Percentiles rank a stretch among this genome's conserved stretches.
Evolutionary conservation across 2,888 invertebrate genomes (phyloP).

Genomic region (Cheilosia soror): DNA sequence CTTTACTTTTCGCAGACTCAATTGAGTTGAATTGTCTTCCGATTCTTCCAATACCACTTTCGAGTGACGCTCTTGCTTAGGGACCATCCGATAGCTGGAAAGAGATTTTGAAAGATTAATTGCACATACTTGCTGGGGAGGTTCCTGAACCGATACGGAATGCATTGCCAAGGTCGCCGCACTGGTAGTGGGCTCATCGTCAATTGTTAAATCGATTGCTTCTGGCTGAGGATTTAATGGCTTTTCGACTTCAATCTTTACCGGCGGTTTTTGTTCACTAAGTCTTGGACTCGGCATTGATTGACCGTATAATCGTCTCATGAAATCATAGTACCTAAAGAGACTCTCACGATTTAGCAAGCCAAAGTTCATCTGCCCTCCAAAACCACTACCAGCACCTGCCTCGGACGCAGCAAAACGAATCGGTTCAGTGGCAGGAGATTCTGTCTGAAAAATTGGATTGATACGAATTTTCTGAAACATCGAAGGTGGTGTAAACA

Average conservation of each 20-base stretch:
- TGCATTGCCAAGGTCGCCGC: slow-evolving; percentile 45
- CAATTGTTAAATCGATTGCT: slow-evolving; percentile 39
- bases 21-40: not conserved
- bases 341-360: slow-evolving; percentile 79
- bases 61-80: not conserved
- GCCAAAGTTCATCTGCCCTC: slow-evolving; percentile 77
- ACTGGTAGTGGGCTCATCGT: slow-evolving; percentile 42
- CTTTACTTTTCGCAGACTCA: not conserved
- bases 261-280: not conserved
- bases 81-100: slow-evolving; percentile 77
- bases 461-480: slow-evolving; percentile 80
- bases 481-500: slow-evolving; percentile 29
- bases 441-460: slow-evolving; percentile 79
- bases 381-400: slow-evolving; percentile 29
- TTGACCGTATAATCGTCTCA: slow-evolving; percentile 80
- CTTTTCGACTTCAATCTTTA: slow-evolving; percentile 4
- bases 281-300: slow-evolving; percentile 13
- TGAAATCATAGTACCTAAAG: slow-evolving; percentile 81
- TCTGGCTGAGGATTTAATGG: slow-evolving; percentile 6
- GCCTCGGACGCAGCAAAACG: slow-evolving; percentile 28
- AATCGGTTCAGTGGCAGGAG: slow-evolving; percentile 77
- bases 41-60: slow-evolving; percentile 1
- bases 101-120: slow-evolving; percentile 81
- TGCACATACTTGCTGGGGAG: slow-evolving; percentile 76
- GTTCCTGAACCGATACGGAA: slow-evolving; percentile 65